Base-by-base conservation (phyloP, 37 sponge, comb jelly and placozoan species). In the Axinella damicornis region DNA sequence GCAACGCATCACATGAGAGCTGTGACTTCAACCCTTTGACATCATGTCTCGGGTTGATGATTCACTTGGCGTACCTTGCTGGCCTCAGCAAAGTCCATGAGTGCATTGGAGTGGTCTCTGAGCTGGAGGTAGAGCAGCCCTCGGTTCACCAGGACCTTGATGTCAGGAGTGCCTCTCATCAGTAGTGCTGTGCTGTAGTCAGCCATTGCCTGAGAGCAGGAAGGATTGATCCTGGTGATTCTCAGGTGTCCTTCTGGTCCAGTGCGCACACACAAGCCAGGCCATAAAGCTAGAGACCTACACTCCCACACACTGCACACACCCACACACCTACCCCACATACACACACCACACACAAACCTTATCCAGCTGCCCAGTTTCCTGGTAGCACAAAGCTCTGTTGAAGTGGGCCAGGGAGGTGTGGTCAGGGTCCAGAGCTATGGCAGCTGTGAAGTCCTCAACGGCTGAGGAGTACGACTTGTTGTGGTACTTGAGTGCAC, bases 71-170 rank as follows among this genome's bases (percentile, higher is more conserved):
- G 21, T 68, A 85, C 80, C 68, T 85, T 74, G 21, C 60, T 77
- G 30, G 93, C 94, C 19, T 69, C 77, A 25, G 71, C 80, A 69
- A 95, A 93, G 71, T 98, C 98, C 17, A 82, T 31, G 20, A 98
- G 80, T 25, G 94, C 92, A 83, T 86, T 93, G 52, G 63, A 41
- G 61, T 87, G 93, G 86, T 96, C 93, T 34, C 73, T 73, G 0
- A 87, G 35, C 12, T 88, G 55, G 24, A 96, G 78, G 73, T 96
- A 90, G 61, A 94, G 90, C 6, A 98, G 83, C 16, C 97, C 96
- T 76, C 99, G 65, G 81, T 98, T 98, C 12, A 95, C 69, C 18
- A 95, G 69, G 20, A 97, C 89, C 94, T 96, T 85, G 58, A 39
- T 32, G 19, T 33, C 19, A 28, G 76, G 82, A 1, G 67, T 41